Percentiles rank a stretch among this genome's conserved stretches.
These are phyloP conservation scores for Oligia fasciuncula DNA, from an alignment of 2,888 invertebrate species.

Conservation along the genomic window DNA sequence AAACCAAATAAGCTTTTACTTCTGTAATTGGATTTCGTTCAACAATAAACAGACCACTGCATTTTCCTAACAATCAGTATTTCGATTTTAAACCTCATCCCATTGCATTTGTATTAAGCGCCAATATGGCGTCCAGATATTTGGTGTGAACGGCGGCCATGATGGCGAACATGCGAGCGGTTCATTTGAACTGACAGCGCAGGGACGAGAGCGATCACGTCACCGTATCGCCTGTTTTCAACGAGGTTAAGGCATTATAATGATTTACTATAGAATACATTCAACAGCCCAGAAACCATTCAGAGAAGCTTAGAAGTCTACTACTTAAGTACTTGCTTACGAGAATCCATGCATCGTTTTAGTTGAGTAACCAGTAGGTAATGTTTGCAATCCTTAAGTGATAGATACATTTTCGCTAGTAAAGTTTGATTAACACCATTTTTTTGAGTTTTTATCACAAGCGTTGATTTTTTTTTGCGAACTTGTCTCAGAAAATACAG, in stretches of 20 bases:
- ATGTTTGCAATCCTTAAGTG: neutral
- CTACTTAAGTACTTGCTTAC: neutral
- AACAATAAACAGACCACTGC: constrained; percentile 7
- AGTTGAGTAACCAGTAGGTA: neutral
- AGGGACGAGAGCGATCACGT: constrained; percentile 43
- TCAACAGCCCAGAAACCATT: neutral
- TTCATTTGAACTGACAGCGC: constrained; percentile 49
- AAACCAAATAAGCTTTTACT: neutral
- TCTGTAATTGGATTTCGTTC: neutral
- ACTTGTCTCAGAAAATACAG: neutral
- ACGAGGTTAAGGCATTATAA: constrained; percentile 6
- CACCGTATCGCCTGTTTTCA: constrained; percentile 24
- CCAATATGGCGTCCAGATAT: constrained; percentile 50
- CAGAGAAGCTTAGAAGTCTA: neutral
- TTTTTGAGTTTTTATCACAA: neutral
- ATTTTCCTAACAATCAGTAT: constrained; percentile 21
- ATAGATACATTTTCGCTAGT: neutral
- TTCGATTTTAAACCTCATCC: constrained; percentile 34
- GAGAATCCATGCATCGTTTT: neutral
- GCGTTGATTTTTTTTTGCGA: neutral
- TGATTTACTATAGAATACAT: neutral
- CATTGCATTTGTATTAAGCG: constrained; percentile 39
- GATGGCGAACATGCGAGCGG: constrained; percentile 41
- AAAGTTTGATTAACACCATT: too few species aligned
- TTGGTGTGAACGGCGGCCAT: constrained; percentile 56